These are phyloP conservation scores for Typhlomys cinereus DNA, from an alignment of 2,113 vertebrate species.

Conservation along the genomic window DNA sequence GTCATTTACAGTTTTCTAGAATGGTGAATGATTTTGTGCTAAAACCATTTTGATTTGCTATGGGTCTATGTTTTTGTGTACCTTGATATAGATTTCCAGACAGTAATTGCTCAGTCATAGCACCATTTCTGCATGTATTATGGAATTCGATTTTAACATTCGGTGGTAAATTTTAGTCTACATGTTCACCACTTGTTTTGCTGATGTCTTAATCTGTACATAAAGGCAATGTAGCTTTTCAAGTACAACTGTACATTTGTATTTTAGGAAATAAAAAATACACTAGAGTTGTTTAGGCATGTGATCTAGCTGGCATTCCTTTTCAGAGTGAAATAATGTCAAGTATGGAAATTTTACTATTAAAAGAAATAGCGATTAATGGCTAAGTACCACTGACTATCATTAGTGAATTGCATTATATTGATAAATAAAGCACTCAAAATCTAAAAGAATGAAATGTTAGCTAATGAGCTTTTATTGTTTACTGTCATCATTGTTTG, in stretches of 20 bases:
- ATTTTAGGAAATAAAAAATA: conserved; percentile 12
- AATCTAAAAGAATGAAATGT: not conserved
- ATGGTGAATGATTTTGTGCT: not conserved
- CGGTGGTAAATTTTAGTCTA: not conserved
- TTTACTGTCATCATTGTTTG: not conserved
- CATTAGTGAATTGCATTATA: conserved; percentile 1
- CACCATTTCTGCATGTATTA: not conserved
- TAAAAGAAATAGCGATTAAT: conserved; percentile 37
- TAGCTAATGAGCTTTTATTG: not conserved
- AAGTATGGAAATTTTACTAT: conserved; percentile 37
- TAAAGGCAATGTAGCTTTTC: not conserved
- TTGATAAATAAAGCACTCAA: not conserved
- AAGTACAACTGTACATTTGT: not conserved
- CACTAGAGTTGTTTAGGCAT: not conserved
- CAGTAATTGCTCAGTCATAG: not conserved
- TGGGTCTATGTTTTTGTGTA: not conserved
- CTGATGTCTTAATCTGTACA: not conserved
- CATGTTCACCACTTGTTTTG: not conserved
- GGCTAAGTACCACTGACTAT: not conserved
- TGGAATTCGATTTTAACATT: not conserved
- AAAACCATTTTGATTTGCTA: not conserved
- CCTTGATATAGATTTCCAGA: conserved; percentile 16
- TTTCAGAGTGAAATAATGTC: conserved; percentile 19
- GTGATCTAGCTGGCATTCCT: not conserved
- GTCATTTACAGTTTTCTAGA: not conserved